Base-by-base conservation (phyloP, 2,888 invertebrate species). In the Pheosia tremula region DNA sequence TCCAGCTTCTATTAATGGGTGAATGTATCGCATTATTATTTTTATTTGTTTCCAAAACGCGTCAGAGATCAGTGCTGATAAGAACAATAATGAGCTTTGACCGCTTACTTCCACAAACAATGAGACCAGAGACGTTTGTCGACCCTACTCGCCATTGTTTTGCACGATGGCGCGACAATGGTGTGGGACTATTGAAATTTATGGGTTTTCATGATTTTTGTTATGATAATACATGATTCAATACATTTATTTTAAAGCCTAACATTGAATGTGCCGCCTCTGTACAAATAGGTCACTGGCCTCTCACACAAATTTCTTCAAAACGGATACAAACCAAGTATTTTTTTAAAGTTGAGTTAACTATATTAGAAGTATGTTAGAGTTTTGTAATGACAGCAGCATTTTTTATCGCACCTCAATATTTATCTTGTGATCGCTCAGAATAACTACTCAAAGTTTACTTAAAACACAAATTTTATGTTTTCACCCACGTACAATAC, bases 81-180 rank as follows among this genome's bases (percentile, higher is more conserved):
- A 80, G 77, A 74, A 75, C 77, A 78, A 74, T 75, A 68, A 74
- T 71, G 71, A 71, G 67, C 71, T 65, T 57, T 69, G 70, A 78
- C 79, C 79, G 76, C 82, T 72, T 71, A 75, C 77, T 79, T 72
- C 72, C 68, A 60, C 68, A 71, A 79, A 82, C 82, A 82, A 81
- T 24, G 24, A 82, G 80, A 81, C 81, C 74, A 67, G 68, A 74
- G 76, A 78, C 72, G 77, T 77, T 77, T 78, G 77, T 71, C 80
- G 77, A 81, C 81, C 81, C 77, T 68, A 66, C 69, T 67, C 68
- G 56, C 77, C 68, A 80, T 82, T 82, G 81, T 82, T 81, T 77
- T 69, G 72, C 72, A 75, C 75, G 71, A 72, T 71, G 71, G 66
- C 63, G 68, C 60, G 66, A 73, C 67, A 74, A 69, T 71, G 56